Evolutionary conservation across 2,113 vertebrate species (phyloP).

Genomic region (Actinemys pallida): DNA sequence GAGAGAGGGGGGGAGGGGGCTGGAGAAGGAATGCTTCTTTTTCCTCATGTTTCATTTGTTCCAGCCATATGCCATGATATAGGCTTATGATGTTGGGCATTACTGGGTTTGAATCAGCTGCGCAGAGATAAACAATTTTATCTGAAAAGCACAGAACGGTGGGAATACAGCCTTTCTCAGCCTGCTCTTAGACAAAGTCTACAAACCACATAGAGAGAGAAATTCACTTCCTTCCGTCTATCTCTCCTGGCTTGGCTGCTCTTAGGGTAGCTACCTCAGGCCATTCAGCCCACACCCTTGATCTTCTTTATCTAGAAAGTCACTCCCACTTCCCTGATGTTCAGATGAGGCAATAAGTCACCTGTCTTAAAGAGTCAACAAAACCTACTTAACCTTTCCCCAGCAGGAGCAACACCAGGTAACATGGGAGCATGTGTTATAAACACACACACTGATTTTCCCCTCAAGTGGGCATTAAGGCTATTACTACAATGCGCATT

Average conservation of each 20-base stretch:
- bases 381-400: background rate
- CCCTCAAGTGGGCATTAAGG: background rate
- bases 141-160: background rate
- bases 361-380: background rate
- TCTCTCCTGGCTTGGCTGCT: background rate
- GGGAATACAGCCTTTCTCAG: background rate
- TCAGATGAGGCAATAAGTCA: background rate
- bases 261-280: background rate
- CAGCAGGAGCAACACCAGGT: background rate
- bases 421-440: too few relatives aligned
- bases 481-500: background rate
- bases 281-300: background rate
- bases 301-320: background rate
- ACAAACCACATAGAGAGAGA: background rate
- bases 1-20: background rate
- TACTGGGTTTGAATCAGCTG: background rate
- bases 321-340: background rate
- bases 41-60: background rate
- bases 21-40: background rate
- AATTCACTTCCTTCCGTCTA: background rate
- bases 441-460: background rate
- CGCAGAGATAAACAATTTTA: background rate
- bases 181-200: background rate
- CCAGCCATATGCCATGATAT: background rate
- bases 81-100: background rate